Evolutionary conservation across 2,113 vertebrate genomes (phyloP).

Genomic region (Plotosus lineatus): DNA sequence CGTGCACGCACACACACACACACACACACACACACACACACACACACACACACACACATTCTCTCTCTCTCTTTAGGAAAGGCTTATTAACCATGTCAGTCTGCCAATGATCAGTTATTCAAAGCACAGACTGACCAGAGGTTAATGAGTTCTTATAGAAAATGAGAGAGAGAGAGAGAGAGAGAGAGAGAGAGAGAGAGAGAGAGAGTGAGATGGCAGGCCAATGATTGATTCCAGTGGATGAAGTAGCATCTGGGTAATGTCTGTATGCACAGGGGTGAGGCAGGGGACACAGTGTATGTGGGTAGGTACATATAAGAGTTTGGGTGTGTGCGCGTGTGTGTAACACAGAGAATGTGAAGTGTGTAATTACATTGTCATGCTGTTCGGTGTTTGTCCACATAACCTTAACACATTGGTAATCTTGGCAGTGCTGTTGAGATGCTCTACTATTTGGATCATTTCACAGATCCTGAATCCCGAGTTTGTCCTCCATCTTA

Average conservation of each 20-base stretch:
- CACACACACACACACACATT: conserved; percentile 52
- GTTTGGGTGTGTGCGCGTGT: background rate
- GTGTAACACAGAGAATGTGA: conserved; percentile 4
- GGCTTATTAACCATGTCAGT: conserved; percentile 52
- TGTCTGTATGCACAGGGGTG: conserved; percentile 51
- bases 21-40: conserved; percentile 25
- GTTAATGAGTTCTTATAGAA: conserved; percentile 50
- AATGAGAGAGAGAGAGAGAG: background rate
- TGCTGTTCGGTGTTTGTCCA: conserved; percentile 39
- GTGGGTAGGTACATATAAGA: background rate
- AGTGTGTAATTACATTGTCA: conserved; percentile 43
- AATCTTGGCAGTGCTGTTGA: conserved; percentile 25
- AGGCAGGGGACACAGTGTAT: conserved; percentile 39
- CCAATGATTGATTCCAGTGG: conserved; percentile 50
- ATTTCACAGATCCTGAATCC: background rate
- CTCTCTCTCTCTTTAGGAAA: no score
- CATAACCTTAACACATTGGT: conserved; percentile 33
- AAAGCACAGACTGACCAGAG: conserved; percentile 41
- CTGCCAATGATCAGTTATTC: conserved; percentile 45
- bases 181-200: background rate
- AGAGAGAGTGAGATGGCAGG: conserved; percentile 45
- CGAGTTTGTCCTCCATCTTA: conserved; percentile 27
- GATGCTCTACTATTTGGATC: conserved; percentile 4
- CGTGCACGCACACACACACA: background rate
- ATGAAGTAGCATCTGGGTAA: conserved; percentile 55